A percentile compares a stretch with the other conserved stretches of the same genome.
Conservation (phyloP, 2,888 invertebrate genomes). For the Agrochola circellaris region DNA sequence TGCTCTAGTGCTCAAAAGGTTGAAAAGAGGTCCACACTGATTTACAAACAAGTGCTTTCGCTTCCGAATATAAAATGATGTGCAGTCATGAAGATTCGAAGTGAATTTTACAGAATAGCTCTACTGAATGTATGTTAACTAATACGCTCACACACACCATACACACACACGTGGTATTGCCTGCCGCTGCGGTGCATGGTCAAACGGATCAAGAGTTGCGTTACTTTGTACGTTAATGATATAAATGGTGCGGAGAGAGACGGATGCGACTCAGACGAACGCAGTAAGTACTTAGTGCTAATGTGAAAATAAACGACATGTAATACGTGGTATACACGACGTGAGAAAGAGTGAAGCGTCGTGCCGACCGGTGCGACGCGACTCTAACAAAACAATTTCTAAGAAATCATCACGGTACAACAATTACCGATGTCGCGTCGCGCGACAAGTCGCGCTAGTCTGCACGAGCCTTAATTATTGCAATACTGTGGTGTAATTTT, state of each 20-base stretch:
- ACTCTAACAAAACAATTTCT: too few species aligned
- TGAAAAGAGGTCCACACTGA: too few species aligned
- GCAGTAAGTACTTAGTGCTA: neutral
- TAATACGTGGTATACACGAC: neutral
- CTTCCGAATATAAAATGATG: neutral
- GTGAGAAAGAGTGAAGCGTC: neutral
- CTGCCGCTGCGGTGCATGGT: neutral
- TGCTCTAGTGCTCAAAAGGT: too few species aligned
- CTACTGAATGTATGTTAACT: neutral
- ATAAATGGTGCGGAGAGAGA: neutral
- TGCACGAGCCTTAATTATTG: too few species aligned
- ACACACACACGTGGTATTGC: too few species aligned
- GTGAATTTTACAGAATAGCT: neutral
- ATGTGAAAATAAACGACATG: neutral
- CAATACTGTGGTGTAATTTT: neutral
- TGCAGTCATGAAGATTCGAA: neutral
- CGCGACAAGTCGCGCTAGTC: too few species aligned
- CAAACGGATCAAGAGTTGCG: neutral
- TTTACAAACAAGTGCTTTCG: neutral
- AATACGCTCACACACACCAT: too few species aligned
- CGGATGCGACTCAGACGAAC: slow-evolving; percentile 26
- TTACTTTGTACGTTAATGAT: neutral
- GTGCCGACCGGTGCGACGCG: too few species aligned
- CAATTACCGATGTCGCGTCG: too few species aligned
- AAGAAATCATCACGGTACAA: too few species aligned